Evolutionary conservation across 2,113 vertebrate species (phyloP).

Genomic region (Cryptoleucopteryx plumbea): DNA sequence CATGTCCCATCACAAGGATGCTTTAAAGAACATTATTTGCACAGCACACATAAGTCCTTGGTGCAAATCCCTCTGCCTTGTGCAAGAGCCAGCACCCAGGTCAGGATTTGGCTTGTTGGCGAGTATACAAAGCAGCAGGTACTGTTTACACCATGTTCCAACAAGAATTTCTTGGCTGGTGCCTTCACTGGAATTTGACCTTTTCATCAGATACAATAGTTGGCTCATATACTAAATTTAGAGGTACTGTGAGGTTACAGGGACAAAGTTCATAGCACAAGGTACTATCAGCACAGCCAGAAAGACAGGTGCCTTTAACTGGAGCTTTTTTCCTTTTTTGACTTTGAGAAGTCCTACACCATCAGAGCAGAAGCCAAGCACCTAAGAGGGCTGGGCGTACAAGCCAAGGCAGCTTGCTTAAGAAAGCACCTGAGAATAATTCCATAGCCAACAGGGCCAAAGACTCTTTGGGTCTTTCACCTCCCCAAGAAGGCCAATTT

Average conservation of each 20-base stretch:
- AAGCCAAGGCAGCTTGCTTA: background rate
- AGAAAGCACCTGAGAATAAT: background rate
- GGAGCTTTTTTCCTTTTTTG: background rate
- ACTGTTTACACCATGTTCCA: background rate
- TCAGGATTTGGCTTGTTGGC: background rate
- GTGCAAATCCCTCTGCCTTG: background rate
- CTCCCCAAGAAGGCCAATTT: background rate
- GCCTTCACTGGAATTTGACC: background rate
- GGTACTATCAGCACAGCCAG: background rate
- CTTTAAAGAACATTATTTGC: background rate
- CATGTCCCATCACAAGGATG: background rate
- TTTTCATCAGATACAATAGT: conserved; percentile 20
- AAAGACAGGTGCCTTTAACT: background rate
- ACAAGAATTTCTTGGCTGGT: background rate
- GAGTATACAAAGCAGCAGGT: background rate
- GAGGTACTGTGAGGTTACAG: conserved; percentile 12
- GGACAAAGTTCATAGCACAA: background rate
- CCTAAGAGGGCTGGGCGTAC: background rate
- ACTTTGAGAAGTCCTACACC: background rate
- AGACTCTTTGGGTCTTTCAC: background rate
- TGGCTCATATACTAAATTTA: background rate
- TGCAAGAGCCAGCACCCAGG: background rate
- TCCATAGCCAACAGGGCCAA: background rate
- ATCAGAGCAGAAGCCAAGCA: background rate
- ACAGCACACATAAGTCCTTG: background rate